Percentiles rank a stretch among this genome's conserved stretches.
phyloP scores from a whole-genome alignment of 2,113 vertebrate genomes.

The Dinomys branickii region DNA sequence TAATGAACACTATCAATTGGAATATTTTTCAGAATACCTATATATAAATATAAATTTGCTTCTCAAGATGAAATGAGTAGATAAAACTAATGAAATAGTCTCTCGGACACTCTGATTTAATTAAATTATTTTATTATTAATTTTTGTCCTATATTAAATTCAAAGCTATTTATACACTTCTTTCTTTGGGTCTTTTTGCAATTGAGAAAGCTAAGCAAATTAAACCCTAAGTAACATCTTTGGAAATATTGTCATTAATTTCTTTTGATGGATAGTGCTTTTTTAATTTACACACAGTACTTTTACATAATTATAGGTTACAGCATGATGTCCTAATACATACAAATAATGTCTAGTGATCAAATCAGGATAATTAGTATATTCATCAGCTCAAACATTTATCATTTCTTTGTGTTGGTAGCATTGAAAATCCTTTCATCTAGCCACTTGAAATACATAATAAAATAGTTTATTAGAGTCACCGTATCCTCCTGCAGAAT shows the following conservation, averaged over 20 bases:
- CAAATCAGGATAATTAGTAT: neutral
- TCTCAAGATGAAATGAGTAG: neutral
- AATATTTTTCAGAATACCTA: neutral
- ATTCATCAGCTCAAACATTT: neutral
- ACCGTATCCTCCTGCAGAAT: neutral
- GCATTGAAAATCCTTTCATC: neutral
- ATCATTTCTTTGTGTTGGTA: neutral
- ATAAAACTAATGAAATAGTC: neutral
- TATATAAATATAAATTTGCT: neutral
- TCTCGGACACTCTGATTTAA: neutral
- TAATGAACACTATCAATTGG: neutral
- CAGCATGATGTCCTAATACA: neutral
- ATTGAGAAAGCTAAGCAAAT: neutral
- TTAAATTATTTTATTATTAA: conserved; percentile 14
- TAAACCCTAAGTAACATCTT: neutral
- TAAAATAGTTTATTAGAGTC: neutral
- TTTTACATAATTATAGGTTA: neutral
- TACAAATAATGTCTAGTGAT: neutral
- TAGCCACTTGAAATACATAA: neutral
- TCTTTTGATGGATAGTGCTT: neutral
- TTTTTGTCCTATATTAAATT: neutral
- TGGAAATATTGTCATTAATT: neutral
- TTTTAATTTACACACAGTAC: neutral
- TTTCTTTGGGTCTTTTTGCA: neutral
- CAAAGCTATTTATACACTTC: neutral